These are phyloP conservation scores for Pangasianodon hypophthalmus DNA, from an alignment of 2,113 vertebrate genomes.

Conservation along the genomic window DNA sequence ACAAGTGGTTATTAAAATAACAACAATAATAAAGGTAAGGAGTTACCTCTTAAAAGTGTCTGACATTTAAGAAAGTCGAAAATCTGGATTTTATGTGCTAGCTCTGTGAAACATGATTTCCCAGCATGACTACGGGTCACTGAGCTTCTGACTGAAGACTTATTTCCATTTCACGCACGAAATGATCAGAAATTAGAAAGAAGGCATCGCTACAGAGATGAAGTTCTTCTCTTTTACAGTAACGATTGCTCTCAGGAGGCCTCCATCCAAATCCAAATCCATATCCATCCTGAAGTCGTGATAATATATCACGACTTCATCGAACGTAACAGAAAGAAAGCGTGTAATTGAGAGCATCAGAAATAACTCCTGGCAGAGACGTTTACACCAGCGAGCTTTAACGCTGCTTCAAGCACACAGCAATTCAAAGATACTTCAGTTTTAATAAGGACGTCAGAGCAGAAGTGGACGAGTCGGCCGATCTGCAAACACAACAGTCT, in stretches of 20 bases:
- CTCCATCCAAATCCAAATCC: constrained; percentile 8
- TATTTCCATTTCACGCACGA: neutral
- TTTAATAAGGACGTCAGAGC: neutral
- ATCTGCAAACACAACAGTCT: neutral
- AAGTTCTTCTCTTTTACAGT: neutral
- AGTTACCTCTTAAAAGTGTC: neutral
- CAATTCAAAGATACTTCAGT: neutral
- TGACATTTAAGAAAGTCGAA: neutral
- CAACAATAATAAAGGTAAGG: neutral
- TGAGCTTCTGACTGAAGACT: neutral
- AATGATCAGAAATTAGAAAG: neutral
- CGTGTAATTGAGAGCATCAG: constrained; percentile 2
- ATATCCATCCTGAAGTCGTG: constrained; percentile 2
- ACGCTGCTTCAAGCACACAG: neutral
- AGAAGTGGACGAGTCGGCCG: neutral
- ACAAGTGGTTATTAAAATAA: neutral
- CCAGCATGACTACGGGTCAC: constrained; percentile 4
- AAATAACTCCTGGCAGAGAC: constrained; percentile 14
- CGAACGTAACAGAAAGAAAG: neutral
- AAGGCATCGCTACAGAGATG: neutral
- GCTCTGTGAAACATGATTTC: neutral
- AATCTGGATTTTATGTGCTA: neutral
- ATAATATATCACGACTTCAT: constrained; percentile 27
- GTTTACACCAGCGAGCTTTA: constrained; percentile 2
- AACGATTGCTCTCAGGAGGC: neutral